These are phyloP conservation scores for Calypte anna DNA, from an alignment of 2,113 vertebrate genomes.

Conservation along the genomic window DNA sequence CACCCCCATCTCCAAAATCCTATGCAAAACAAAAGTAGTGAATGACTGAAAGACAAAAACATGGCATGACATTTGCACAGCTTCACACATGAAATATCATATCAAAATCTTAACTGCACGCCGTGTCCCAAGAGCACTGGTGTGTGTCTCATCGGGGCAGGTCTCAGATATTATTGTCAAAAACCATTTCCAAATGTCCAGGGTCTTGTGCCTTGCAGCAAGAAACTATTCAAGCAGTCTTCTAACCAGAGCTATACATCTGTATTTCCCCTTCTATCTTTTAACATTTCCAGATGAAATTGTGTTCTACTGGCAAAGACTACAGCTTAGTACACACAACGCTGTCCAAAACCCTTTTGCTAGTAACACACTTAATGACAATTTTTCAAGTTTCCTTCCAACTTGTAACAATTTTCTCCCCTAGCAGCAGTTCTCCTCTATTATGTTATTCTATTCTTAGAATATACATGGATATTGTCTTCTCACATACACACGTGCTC, in stretches of 20 bases:
- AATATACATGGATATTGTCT: not conserved
- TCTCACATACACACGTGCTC: rapidly evolving
- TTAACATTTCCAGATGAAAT: not conserved
- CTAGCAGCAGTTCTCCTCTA: not conserved
- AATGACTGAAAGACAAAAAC: not conserved
- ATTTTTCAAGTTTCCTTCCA: not conserved
- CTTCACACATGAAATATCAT: not conserved
- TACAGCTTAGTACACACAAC: not conserved
- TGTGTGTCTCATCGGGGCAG: not conserved
- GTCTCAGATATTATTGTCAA: not conserved
- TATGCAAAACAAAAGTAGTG: constrained; percentile 47
- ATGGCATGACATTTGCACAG: not conserved
- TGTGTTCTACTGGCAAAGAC: not conserved
- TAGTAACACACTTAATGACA: not conserved
- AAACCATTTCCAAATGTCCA: not conserved
- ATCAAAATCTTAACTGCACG: not conserved
- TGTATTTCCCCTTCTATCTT: not conserved
- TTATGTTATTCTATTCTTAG: too few species aligned
- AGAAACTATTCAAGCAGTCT: not conserved
- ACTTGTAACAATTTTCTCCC: not conserved
- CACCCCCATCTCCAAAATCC: constrained; percentile 99
- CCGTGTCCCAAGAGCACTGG: not conserved
- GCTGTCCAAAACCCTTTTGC: not conserved
- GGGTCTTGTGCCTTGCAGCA: not conserved
- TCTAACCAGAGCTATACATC: not conserved